Base-by-base conservation (phyloP, 2,888 invertebrate species). In the Pyrochroa serraticornis region DNA sequence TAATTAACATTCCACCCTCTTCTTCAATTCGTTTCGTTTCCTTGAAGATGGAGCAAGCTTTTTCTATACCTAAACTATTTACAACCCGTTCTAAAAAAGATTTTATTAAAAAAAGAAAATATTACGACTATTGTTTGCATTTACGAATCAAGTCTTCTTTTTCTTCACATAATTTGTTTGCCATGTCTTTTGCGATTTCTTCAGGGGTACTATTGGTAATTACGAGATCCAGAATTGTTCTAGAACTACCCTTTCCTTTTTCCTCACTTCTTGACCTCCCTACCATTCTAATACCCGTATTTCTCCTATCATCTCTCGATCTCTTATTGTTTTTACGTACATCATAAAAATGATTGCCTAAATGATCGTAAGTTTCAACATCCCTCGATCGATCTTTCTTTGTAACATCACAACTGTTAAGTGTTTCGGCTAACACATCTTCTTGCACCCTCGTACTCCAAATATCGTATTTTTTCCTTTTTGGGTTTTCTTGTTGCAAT, bases 1-100 rank as follows among this genome's bases (percentile, higher is more conserved):
- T 86, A 44, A 92, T 88, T 75, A 92, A 81, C 89, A 94, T 89
- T n/a, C 95, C 95, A 13, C 94, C 94, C 66, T 87, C 86, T 60
- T 86, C 86, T 80, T 95, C 94, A 50, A 93, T 85, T 69, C 86
- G 84, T 75, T 90, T 89, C n/a, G 93, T 93, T 79, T 90, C 87
- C 70, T 88, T 85, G 71, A 89, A 92, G 47, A 93, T 80, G 67
- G 88, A 84, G 59, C 93, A 83, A 5, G 92, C 87, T 72, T 89
- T 86, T 63, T 86, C 84, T 64, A 86, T 86, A 32, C 94, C 94
- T 65, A 91, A 76, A 22, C 86, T 82, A 70, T 87, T 82, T 12
- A 93, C 86, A 65, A 91, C 86, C 68, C 86, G 85, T 63, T 82
- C 91, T 92, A 77, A 35, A 81, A 84, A 22, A 22, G 22, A 22